phyloP scores from a whole-genome alignment of 1,140 invertebrate species.

The Diploscapter pachys region DNA sequence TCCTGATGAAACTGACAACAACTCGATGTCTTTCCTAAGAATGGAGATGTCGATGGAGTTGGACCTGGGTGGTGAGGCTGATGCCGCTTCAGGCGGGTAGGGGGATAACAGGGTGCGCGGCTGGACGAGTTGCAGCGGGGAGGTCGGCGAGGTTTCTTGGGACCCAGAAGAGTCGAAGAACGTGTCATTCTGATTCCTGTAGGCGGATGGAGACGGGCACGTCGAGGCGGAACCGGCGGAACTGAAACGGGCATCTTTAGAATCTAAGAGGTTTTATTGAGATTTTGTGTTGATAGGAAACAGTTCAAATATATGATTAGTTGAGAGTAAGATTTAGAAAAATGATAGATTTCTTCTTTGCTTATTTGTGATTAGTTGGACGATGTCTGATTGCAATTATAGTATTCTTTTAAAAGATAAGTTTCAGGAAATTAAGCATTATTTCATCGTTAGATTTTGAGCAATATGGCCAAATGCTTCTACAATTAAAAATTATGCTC shows the following conservation, averaged over 20 bases:
- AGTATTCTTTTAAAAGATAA: too few relatives aligned
- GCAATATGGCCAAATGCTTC: too few relatives aligned
- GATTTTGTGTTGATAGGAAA: background rate
- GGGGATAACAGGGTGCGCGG: slow-evolving; percentile 13
- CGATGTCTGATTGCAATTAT: too few relatives aligned
- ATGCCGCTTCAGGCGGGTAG: slow-evolving; percentile 25
- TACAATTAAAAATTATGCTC: too few relatives aligned
- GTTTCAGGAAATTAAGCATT: too few relatives aligned
- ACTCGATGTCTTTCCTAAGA: slow-evolving; percentile 54
- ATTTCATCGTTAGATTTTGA: too few relatives aligned
- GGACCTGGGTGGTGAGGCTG: slow-evolving; percentile 48
- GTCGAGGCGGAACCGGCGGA: slow-evolving; percentile 22
- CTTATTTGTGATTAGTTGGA: background rate
- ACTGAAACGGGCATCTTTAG: slow-evolving; percentile 18
- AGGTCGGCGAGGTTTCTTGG: slow-evolving; percentile 21
- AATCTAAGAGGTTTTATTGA: background rate
- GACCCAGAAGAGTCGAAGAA: slow-evolving; percentile 17
- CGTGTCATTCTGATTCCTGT: slow-evolving; percentile 2
- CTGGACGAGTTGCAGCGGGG: slow-evolving; percentile 22
- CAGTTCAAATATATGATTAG: background rate
- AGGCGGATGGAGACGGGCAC: slow-evolving; percentile 14
- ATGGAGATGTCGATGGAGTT: slow-evolving; percentile 57
- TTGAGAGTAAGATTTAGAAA: background rate
- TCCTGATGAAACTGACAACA: slow-evolving; percentile 52
- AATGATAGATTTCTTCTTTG: background rate